phyloP scores from a whole-genome alignment of 2,888 invertebrate species.

The Lysandra coridon region DNA sequence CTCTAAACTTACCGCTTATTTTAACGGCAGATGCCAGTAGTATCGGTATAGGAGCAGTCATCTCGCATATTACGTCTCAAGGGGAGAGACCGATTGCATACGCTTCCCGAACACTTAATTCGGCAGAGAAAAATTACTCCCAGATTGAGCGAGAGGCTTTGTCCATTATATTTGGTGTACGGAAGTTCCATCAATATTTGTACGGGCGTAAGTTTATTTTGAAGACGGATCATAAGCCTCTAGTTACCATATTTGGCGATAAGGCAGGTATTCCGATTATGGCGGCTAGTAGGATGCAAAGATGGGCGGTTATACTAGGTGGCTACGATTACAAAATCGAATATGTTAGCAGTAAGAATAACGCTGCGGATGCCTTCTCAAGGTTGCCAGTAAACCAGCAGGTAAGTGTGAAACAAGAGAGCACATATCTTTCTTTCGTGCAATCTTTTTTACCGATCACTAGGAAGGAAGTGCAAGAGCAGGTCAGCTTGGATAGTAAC shows the following conservation, averaged over 20 bases:
- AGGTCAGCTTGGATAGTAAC: background rate
- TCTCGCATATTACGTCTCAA: conserved; percentile 5
- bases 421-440: conserved; percentile 32
- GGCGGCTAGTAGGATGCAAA: conserved; percentile 47
- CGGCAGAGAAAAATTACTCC: no score
- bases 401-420: background rate
- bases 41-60: background rate
- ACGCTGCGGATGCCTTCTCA: no score
- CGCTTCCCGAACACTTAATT: no score
- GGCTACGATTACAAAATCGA: conserved; percentile 34
- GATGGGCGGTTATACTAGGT: background rate
- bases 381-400: background rate
- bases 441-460: conserved; percentile 31
- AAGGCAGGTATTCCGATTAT: conserved; percentile 46
- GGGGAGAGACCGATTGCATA: background rate
- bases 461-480: background rate
- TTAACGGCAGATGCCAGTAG: no score
- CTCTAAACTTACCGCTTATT: no score
- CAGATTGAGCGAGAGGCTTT: no score
- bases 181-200: conserved; percentile 40
- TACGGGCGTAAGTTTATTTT: conserved; percentile 43
- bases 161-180: background rate
- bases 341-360: no score
- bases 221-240: conserved; percentile 58
- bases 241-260: conserved; percentile 51